Conservation (phyloP, 2,113 vertebrate genomes). For the Rhineura floridana region DNA sequence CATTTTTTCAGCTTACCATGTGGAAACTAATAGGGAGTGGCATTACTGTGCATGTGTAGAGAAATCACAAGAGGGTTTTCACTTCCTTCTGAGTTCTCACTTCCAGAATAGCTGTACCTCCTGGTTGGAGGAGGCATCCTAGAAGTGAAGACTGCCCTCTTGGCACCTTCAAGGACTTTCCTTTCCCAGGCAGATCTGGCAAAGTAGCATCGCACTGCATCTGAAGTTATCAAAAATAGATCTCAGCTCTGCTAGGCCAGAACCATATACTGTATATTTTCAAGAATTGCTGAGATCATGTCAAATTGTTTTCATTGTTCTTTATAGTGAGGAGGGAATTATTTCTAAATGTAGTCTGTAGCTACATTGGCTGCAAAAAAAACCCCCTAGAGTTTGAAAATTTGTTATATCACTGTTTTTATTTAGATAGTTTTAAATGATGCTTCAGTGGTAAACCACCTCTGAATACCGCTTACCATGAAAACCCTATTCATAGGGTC, state of each 20-base stretch:
- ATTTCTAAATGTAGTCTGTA: not conserved
- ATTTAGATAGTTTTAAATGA: not conserved
- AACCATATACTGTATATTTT: not conserved
- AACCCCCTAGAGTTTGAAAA: slow-evolving; percentile 37
- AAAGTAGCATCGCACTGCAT: not conserved
- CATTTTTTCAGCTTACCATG: not conserved
- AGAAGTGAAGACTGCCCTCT: not conserved
- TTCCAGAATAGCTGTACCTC: not conserved
- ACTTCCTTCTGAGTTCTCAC: not conserved
- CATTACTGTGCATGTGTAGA: not conserved
- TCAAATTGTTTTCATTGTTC: slow-evolving; percentile 17
- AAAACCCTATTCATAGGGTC: no score
- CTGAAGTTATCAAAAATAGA: not conserved
- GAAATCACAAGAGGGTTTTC: not conserved
- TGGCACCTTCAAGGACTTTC: not conserved
- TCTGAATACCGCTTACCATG: no score
- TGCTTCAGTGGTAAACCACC: no score
- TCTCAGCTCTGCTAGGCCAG: not conserved
- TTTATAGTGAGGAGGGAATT: not conserved
- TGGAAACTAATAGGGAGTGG: no score
- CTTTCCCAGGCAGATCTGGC: not conserved
- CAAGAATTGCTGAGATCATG: not conserved
- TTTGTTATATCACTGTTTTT: slow-evolving; percentile 5
- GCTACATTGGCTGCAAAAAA: not conserved
- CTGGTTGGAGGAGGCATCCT: not conserved